Percentiles rank a stretch among this genome's conserved stretches.
Evolutionary conservation across 2,113 vertebrate genomes (phyloP).

Genomic region (Alces alces): DNA sequence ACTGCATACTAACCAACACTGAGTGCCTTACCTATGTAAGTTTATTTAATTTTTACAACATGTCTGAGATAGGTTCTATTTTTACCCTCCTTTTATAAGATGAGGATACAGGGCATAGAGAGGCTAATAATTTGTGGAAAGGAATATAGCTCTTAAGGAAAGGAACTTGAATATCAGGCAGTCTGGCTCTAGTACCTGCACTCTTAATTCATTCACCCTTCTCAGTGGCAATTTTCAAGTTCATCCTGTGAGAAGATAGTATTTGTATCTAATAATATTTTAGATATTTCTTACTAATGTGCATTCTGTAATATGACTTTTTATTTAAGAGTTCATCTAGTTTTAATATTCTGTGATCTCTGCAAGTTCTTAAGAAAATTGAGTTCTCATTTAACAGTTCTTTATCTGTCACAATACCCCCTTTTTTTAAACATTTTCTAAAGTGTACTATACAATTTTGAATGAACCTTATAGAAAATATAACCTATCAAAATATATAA

Average conservation of each 20-base stretch:
- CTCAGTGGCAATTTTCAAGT: not conserved
- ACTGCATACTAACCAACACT: not conserved
- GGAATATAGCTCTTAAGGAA: not conserved
- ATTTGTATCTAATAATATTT: not conserved
- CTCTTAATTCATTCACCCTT: not conserved
- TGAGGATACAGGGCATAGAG: not conserved
- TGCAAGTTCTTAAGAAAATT: slow-evolving; percentile 17
- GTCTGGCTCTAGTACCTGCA: not conserved
- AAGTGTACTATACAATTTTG: not conserved
- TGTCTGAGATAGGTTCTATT: not conserved
- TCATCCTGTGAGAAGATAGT: not conserved
- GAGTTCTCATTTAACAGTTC: not conserved
- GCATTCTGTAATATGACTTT: not conserved
- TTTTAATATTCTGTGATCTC: not conserved
- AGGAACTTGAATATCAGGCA: not conserved
- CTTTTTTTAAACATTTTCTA: not conserved
- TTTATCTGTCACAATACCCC: not conserved
- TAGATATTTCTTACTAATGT: not conserved
- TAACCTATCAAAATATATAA: not conserved
- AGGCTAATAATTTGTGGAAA: not conserved
- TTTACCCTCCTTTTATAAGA: not conserved
- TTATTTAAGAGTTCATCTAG: not conserved
- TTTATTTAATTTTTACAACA: not conserved
- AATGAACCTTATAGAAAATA: not conserved
- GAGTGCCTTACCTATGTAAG: not conserved